Conservation (phyloP, 2,888 invertebrate species). For the Mesorhabditis belari region DNA sequence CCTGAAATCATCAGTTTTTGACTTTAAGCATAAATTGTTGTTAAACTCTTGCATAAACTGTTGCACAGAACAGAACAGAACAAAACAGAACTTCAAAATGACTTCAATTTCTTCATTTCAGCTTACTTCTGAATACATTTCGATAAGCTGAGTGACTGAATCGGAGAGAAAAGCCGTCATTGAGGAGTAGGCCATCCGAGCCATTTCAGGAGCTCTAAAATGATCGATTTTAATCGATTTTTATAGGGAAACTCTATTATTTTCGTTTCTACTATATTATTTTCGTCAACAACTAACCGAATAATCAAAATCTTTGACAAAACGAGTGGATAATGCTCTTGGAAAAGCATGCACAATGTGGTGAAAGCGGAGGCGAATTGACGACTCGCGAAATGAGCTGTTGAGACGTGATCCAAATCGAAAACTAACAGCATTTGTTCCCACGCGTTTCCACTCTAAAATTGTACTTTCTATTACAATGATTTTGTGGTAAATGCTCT, state of each 20-base stretch:
- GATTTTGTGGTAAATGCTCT: neutral
- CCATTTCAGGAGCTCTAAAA: constrained; percentile 50
- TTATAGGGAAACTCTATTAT: too few species aligned
- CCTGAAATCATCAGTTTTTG: constrained; percentile 7
- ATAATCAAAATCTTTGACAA: constrained; percentile 51
- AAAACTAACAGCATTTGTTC: constrained; percentile 52
- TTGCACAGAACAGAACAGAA: too few species aligned
- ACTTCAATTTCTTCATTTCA: neutral
- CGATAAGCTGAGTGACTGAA: constrained; percentile 44
- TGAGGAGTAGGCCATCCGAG: constrained; percentile 49
- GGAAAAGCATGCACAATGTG: constrained; percentile 50
- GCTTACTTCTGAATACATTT: constrained; percentile 45
- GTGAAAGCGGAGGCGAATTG: constrained; percentile 52
- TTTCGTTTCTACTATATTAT: too few species aligned
- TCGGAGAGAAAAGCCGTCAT: constrained; percentile 49
- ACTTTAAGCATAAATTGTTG: neutral
- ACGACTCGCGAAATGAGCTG: constrained; percentile 49
- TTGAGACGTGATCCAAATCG: constrained; percentile 49
- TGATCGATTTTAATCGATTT: neutral
- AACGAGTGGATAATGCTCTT: constrained; percentile 51
- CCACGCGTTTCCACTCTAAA: constrained; percentile 47
- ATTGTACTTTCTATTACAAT: constrained; percentile 1
- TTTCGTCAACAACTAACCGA: constrained; percentile 13
- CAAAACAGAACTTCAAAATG: neutral
- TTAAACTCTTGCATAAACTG: too few species aligned